Evolutionary conservation across 2,113 vertebrate species (phyloP).

Genomic region (Oreochromis spilurus): DNA sequence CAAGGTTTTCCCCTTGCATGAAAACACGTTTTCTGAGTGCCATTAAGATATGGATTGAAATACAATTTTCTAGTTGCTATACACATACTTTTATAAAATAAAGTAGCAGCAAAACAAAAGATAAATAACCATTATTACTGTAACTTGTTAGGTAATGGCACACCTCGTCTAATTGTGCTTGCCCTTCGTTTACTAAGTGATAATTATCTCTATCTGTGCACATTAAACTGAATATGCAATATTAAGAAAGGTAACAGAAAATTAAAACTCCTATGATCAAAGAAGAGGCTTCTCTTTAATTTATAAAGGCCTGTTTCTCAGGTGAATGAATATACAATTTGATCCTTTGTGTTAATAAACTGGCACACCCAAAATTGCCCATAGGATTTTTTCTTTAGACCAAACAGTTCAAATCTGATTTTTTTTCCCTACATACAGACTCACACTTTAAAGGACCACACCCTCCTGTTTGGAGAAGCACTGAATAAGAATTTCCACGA

Average conservation of each 20-base stretch:
- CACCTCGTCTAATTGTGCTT: neutral
- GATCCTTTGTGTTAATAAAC: neutral
- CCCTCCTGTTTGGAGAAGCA: constrained; percentile 17
- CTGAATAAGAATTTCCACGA: constrained; percentile 18
- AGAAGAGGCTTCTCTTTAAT: neutral
- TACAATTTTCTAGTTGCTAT: neutral
- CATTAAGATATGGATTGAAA: neutral
- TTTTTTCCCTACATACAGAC: neutral
- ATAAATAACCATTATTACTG: neutral
- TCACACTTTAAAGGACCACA: neutral
- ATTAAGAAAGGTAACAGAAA: neutral
- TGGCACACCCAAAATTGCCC: neutral
- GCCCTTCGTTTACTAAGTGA: neutral
- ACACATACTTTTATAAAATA: neutral
- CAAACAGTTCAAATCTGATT: neutral
- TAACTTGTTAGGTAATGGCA: neutral
- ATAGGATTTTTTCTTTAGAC: neutral
- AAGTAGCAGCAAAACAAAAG: neutral
- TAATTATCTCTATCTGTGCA: neutral
- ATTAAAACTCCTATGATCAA: neutral
- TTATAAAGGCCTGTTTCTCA: neutral
- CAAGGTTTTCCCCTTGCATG: neutral
- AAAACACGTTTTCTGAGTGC: neutral
- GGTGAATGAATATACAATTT: neutral
- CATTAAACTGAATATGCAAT: neutral